These are phyloP conservation scores for Vulpes lagopus DNA, from an alignment of 2,113 vertebrate species.

Conservation along the genomic window DNA sequence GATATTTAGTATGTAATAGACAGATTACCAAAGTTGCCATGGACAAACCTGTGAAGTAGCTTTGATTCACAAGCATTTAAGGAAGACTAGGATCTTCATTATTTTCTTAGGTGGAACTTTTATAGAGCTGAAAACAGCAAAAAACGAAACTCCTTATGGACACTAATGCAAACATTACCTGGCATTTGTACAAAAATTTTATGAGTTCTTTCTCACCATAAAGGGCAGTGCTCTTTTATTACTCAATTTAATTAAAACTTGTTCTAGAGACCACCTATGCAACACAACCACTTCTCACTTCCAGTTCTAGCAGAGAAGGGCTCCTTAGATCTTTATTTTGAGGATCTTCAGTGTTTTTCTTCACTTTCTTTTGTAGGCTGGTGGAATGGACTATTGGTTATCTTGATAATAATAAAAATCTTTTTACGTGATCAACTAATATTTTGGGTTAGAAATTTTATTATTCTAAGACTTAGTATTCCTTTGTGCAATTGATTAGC, in stretches of 20 bases:
- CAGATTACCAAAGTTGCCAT: background rate
- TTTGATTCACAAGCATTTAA: conserved; percentile 40
- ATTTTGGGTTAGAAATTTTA: background rate
- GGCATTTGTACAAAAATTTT: conserved; percentile 80
- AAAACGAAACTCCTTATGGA: conserved; percentile 67
- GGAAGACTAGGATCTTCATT: conserved; percentile 52
- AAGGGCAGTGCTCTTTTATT: conserved; percentile 81
- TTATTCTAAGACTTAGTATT: background rate
- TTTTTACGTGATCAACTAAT: conserved; percentile 5
- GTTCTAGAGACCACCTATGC: conserved; percentile 81
- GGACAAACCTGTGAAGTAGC: background rate
- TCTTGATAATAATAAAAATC: background rate
- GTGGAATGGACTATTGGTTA: background rate
- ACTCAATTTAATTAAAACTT: conserved; percentile 80
- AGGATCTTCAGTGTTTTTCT: background rate
- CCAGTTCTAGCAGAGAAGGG: conserved; percentile 30
- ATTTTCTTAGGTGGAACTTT: conserved; percentile 79
- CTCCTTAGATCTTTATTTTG: background rate
- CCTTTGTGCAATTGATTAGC: conserved; percentile 1
- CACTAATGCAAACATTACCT: conserved; percentile 80
- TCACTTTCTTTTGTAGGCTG: background rate
- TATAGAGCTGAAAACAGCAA: conserved; percentile 77
- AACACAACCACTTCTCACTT: conserved; percentile 17
- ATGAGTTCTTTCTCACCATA: conserved; percentile 83
- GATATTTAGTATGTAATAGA: background rate